A percentile compares a stretch with the other conserved stretches of the same genome.
phyloP scores from a whole-genome alignment of 2,113 vertebrate species.

The Halcyon malimbica region DNA sequence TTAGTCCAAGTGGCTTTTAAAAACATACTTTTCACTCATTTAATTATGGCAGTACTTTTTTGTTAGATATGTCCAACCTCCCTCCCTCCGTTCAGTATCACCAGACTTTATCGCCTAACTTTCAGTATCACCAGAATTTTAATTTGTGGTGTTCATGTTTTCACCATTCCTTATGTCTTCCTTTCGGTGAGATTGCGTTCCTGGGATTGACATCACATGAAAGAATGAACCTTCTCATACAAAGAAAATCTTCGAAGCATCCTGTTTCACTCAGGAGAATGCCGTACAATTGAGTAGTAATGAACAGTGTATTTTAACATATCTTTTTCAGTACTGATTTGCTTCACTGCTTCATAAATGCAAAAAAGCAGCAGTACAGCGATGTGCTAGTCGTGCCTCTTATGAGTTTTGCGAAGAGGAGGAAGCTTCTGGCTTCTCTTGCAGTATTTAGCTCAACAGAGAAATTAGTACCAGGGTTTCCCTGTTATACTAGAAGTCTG shows the following conservation, averaged over 20 bases:
- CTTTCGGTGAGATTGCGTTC: conserved; percentile 79
- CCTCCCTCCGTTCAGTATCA: neutral
- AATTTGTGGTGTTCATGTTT: neutral
- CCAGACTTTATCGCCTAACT: too few species aligned
- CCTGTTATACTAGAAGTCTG: neutral
- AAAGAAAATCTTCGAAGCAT: conserved; percentile 81
- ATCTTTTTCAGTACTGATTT: neutral
- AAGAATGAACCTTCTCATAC: conserved; percentile 78
- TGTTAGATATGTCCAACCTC: neutral
- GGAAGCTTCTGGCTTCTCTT: neutral
- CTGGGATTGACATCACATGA: conserved; percentile 92
- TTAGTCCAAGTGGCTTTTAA: neutral
- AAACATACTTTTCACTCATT: neutral
- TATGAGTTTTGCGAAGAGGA: too few species aligned
- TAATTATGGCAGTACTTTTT: neutral
- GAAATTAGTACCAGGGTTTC: neutral
- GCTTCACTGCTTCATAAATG: neutral
- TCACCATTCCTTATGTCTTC: neutral
- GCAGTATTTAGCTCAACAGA: neutral
- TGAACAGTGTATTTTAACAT: neutral
- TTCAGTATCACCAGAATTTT: neutral
- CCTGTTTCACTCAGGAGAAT: conserved; percentile 85
- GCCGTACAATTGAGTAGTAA: conserved; percentile 89
- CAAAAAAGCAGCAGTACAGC: too few species aligned
- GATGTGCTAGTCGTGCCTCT: too few species aligned